phyloP scores from a whole-genome alignment of 2,113 vertebrate genomes.

The Ia io region DNA sequence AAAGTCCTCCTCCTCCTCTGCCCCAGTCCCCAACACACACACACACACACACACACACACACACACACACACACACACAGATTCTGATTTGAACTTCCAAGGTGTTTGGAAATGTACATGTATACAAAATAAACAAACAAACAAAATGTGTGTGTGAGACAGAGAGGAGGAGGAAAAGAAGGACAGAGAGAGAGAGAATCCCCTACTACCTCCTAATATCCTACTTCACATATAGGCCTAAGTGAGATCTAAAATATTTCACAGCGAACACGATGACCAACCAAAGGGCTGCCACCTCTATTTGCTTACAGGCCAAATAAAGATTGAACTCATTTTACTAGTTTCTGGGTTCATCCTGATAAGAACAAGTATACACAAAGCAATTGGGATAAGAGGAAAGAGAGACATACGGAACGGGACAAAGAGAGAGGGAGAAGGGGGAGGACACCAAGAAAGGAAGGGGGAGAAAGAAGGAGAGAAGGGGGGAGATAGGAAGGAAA shows the following conservation, averaged over 20 bases:
- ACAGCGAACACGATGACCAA: not conserved
- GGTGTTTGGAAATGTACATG: not conserved
- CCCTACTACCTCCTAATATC: not conserved
- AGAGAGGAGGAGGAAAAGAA: not conserved
- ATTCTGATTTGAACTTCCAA: not conserved
- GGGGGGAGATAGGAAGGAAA: not conserved
- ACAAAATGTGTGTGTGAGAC: not conserved
- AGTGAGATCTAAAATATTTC: not conserved
- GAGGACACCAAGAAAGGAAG: not conserved
- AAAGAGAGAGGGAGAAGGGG: not conserved
- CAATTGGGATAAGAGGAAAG: not conserved
- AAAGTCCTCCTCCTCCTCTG: not conserved
- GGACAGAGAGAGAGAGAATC: not conserved
- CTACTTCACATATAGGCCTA: not conserved
- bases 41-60: not conserved
- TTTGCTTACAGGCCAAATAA: not conserved
- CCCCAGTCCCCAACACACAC: not conserved
- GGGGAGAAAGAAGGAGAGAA: not conserved
- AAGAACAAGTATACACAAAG: not conserved
- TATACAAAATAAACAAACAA: not conserved
- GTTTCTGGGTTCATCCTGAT: not conserved
- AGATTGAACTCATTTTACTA: not conserved
- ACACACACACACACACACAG: not conserved
- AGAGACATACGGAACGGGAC: not conserved
- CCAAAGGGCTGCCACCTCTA: not conserved